phyloP scores from a whole-genome alignment of 2,797 vertebrate species.

The Sternarchorhynchus goeldii region DNA sequence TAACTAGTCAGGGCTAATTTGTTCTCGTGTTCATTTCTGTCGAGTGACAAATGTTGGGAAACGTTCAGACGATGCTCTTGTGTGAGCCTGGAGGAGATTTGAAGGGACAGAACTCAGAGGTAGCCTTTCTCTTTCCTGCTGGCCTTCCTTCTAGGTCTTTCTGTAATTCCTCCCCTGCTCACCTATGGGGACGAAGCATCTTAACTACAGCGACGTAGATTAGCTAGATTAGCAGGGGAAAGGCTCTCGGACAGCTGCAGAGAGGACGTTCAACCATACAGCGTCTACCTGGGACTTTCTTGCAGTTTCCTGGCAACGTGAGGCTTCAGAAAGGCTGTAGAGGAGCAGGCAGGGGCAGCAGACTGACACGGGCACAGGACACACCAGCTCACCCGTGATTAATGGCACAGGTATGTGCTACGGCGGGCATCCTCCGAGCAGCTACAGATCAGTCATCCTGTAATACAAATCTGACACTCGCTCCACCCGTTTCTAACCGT shows the following conservation, averaged over 20 bases:
- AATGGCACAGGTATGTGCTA: constrained; percentile 82
- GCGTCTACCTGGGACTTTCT: constrained; percentile 57
- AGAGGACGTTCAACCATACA: constrained; percentile 32
- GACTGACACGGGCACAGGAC: constrained; percentile 62
- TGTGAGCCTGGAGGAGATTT: background rate
- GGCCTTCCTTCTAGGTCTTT: constrained; percentile 12
- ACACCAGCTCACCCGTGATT: constrained; percentile 75
- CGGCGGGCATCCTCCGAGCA: constrained; percentile 79
- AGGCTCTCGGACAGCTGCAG: constrained; percentile 26
- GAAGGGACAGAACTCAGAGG: background rate
- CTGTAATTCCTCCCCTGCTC: constrained; percentile 10
- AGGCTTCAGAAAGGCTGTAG: constrained; percentile 61
- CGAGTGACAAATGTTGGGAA: constrained; percentile 40
- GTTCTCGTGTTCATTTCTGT: constrained; percentile 48
- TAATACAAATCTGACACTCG: constrained; percentile 79
- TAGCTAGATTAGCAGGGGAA: constrained; percentile 2
- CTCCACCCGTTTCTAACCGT: constrained; percentile 59
- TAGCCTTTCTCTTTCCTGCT: background rate
- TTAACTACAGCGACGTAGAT: constrained; percentile 21
- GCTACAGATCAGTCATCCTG: constrained; percentile 83
- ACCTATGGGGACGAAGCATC: constrained; percentile 6
- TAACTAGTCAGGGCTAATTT: constrained; percentile 55
- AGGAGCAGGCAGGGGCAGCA: constrained; percentile 60
- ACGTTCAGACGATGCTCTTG: constrained; percentile 28
- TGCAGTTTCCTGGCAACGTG: constrained; percentile 69